Percentiles rank a stretch among this genome's conserved stretches.
Evolutionary conservation across 2,888 invertebrate genomes (phyloP).

Genomic region (Pandemis heparana): DNA sequence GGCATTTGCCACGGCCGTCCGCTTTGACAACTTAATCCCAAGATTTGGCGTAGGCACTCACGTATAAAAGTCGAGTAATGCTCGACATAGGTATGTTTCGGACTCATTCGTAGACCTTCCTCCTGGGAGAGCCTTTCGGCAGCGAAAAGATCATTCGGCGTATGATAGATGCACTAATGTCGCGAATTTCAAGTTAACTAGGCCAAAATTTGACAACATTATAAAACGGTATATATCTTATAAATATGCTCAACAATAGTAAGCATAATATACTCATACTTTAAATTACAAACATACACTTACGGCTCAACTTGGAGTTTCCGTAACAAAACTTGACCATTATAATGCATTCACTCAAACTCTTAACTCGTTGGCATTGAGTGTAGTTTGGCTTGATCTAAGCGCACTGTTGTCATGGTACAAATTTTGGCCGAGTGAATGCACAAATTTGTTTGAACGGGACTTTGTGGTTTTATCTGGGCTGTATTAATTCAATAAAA

Average conservation of each 20-base stretch:
- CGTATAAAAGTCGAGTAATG: no score
- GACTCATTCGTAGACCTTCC: no score
- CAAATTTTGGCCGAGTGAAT: background rate
- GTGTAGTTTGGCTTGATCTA: background rate
- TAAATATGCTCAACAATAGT: background rate
- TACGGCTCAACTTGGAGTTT: background rate
- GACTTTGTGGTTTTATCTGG: constrained; percentile 10
- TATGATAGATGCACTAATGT: no score
- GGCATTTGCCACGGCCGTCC: no score
- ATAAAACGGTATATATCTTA: background rate
- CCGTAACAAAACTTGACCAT: background rate
- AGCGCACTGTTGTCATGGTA: background rate
- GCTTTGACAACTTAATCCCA: no score
- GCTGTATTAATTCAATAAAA: background rate
- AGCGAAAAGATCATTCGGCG: no score
- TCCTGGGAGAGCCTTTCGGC: no score
- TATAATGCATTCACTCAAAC: background rate
- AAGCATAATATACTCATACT: constrained; percentile 4
- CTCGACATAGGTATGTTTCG: no score
- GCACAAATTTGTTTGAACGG: constrained; percentile 12
- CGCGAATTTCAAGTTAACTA: no score
- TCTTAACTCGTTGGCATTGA: background rate
- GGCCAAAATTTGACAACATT: no score
- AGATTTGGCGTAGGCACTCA: no score
- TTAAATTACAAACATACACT: background rate